Conservation (phyloP, 2,113 vertebrate genomes). For the Lampris incognitus region DNA sequence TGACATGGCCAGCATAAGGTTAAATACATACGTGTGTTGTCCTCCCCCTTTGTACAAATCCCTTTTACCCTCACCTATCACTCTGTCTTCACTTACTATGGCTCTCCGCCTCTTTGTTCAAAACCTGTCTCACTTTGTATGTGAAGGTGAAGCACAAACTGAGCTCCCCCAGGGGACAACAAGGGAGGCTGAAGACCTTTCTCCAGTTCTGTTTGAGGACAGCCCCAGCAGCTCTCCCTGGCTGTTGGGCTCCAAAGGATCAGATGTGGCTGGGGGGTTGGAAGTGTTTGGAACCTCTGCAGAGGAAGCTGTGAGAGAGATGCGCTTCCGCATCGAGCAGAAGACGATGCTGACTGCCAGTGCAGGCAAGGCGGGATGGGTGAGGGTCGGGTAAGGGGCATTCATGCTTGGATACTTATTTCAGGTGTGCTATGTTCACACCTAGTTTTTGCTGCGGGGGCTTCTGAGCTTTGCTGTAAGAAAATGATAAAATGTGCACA, state of each 20-base stretch:
- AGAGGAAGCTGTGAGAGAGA: constrained; percentile 95
- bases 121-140: neutral
- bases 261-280: constrained; percentile 54
- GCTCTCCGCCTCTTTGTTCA: neutral
- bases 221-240: constrained; percentile 68
- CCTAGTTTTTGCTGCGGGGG: no score
- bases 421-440: neutral
- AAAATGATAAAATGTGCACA: no score
- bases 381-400: neutral
- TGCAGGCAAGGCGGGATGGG: constrained; percentile 93
- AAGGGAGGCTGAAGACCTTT: constrained; percentile 68
- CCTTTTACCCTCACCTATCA: neutral
- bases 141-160: constrained; percentile 42
- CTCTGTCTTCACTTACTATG: neutral
- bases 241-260: constrained; percentile 55
- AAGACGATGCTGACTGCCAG: constrained; percentile 95
- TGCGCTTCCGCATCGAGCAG: constrained; percentile 95
- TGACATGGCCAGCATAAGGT: neutral
- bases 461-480: no score
- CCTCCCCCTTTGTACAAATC: no score
- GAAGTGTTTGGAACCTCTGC: constrained; percentile 89
- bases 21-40: neutral
- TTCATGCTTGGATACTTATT: neutral
- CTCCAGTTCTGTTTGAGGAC: constrained; percentile 92
- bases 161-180: neutral